Base-by-base conservation (phyloP, 1,140 invertebrate genomes). In the Andrena cerasifolii region DNA sequence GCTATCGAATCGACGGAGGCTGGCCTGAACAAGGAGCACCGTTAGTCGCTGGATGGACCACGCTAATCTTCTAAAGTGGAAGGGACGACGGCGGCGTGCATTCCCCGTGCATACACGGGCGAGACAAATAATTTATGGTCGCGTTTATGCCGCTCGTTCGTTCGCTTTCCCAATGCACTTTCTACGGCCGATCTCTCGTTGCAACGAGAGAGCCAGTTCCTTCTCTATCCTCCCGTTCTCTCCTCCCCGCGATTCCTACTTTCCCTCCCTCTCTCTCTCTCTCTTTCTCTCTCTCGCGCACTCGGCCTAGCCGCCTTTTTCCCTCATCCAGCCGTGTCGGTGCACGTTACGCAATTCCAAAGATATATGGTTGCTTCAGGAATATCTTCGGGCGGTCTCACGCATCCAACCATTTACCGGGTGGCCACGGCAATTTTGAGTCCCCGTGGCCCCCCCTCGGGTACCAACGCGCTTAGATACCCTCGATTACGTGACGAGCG, bases 131-230 rank as follows among this genome's bases (percentile, higher is more conserved):
- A 89, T 88, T 88, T 89, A 88, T 83, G 78, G 79, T 59, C 83
- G 76, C 85, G 71, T 87, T 88, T 83, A 87, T 84, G 83, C 77
- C n/a, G 81, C 45, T 71, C 77, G 71, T 54, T 63, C 77, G 86
- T 75, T 86, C 87, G 88, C 86, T 89, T 89, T 89, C 88, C 80
- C 84, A 80, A 86, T 82, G 84, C 67, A 79, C 82, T 84, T 82
- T 79, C 78, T 75, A 86, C 79, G 47, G 43, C 21, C 67, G 59
- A 79, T 82, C 78, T 86, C 62, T 74, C 62, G 70, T 62, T 47
- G 54, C 68, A 54, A n/a, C 58, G 26, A 78, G 82, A 40, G 36
- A 40, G 58, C 40, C 54, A 31, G 28, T 24, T 67, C 70, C 78
- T 77, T 70, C 65, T 61, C 70, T 45, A 36, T 51, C 67, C 67